Evolutionary conservation across 2,888 invertebrate genomes (phyloP).

Genomic region (Thumatha senex): DNA sequence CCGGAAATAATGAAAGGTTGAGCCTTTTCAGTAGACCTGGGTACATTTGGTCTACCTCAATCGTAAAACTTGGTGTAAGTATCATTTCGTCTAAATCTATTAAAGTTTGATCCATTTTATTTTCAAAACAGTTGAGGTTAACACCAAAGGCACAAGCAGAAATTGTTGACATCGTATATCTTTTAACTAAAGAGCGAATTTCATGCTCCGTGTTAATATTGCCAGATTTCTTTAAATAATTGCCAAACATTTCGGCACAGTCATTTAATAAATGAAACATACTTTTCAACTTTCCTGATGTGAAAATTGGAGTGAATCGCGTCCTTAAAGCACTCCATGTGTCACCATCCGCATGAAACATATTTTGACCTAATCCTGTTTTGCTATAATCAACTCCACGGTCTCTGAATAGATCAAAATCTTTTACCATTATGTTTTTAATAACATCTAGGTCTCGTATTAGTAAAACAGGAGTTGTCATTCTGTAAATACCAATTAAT

Average conservation of each 20-base stretch:
- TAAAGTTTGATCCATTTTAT: slow-evolving; percentile 22
- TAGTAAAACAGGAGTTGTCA: slow-evolving; percentile 46
- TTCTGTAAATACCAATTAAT: slow-evolving; percentile 37
- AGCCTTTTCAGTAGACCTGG: slow-evolving; percentile 46
- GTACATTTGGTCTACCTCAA: slow-evolving; percentile 45
- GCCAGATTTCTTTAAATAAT: slow-evolving; percentile 28
- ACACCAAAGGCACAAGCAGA: slow-evolving; percentile 48
- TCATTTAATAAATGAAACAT: slow-evolving; percentile 52
- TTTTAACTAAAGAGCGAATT: slow-evolving; percentile 35
- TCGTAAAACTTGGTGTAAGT: slow-evolving; percentile 18
- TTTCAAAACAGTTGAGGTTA: slow-evolving; percentile 30
- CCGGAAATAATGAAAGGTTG: slow-evolving; percentile 38
- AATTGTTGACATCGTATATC: slow-evolving; percentile 45
- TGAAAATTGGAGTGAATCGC: slow-evolving; percentile 52
- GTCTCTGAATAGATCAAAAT: slow-evolving; percentile 54
- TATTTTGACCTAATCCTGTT: slow-evolving; percentile 48
- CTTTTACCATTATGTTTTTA: slow-evolving; percentile 58
- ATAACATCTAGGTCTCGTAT: slow-evolving; percentile 57
- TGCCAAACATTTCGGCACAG: slow-evolving; percentile 39
- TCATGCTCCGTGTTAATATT: slow-evolving; percentile 31
- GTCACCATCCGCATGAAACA: slow-evolving; percentile 55
- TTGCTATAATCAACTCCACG: slow-evolving; percentile 53
- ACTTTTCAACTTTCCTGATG: slow-evolving; percentile 52
- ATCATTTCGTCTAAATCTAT: slow-evolving; percentile 18
- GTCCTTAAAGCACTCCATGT: slow-evolving; percentile 51